Evolutionary conservation across 2,888 invertebrate species (phyloP).

Genomic region (Eupithecia exiguata): DNA sequence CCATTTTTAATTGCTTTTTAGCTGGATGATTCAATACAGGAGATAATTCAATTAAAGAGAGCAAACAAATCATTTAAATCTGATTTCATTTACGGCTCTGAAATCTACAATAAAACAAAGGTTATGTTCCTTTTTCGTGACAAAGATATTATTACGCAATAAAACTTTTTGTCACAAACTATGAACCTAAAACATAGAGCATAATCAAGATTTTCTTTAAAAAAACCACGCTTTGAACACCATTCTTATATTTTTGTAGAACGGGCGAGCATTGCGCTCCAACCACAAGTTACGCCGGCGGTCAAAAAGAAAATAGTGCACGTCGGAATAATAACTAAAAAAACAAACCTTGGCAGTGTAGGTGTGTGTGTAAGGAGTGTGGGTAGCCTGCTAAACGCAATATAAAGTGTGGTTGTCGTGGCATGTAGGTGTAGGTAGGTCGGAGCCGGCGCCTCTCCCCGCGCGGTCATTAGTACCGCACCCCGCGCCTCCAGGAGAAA

Average conservation of each 20-base stretch:
- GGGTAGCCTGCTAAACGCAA: slow-evolving; percentile 81
- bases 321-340: slow-evolving; percentile 75
- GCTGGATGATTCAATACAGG: slow-evolving; percentile 52
- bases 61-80: slow-evolving; percentile 26
- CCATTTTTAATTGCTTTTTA: slow-evolving; percentile 77
- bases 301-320: slow-evolving; percentile 79
- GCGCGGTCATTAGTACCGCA: slow-evolving; percentile 83
- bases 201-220: neutral
- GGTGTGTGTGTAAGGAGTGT: slow-evolving; percentile 70
- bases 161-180: neutral
- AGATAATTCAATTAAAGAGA: slow-evolving; percentile 64
- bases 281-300: slow-evolving; percentile 58
- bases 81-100: neutral
- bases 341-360: slow-evolving; percentile 67
- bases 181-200: neutral
- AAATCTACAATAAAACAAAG: neutral
- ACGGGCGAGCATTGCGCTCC: slow-evolving; percentile 46
- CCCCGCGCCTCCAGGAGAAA: slow-evolving; percentile 79
- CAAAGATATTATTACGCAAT: neutral
- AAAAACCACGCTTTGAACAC: slow-evolving; percentile 22
- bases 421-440: slow-evolving; percentile 73
- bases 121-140: neutral
- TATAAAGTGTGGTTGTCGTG: slow-evolving; percentile 82
- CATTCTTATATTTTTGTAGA: slow-evolving; percentile 48
- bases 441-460: slow-evolving; percentile 76